Conservation (phyloP, 2,113 vertebrate genomes). For the Phocoena sinus region DNA sequence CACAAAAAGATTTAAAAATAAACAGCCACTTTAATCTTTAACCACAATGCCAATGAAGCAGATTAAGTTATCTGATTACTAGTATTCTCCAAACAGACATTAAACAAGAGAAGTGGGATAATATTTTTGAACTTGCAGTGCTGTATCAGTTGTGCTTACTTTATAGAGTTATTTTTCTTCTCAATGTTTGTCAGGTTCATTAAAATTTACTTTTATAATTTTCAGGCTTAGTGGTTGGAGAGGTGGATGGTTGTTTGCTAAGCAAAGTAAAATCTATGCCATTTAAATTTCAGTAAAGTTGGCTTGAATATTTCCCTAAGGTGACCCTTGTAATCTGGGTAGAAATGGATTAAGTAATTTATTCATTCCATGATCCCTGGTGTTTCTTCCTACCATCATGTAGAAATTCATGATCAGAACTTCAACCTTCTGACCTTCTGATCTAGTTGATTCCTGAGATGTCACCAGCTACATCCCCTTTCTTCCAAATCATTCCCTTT, state of each 20-base stretch:
- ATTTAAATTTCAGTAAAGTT: not conserved
- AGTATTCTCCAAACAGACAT: conserved; percentile 34
- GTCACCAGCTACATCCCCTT: not conserved
- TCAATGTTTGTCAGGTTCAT: not conserved
- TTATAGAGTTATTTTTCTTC: not conserved
- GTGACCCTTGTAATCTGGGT: not conserved
- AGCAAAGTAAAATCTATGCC: not conserved
- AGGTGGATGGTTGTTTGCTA: not conserved
- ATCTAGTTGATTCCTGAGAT: not conserved
- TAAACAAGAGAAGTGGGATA: not conserved
- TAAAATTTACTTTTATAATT: not conserved
- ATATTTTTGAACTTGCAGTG: not conserved
- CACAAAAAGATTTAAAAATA: conserved; percentile 69
- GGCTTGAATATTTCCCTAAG: not conserved
- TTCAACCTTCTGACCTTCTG: not conserved
- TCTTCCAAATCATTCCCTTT: not conserved
- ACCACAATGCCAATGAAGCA: conserved; percentile 18
- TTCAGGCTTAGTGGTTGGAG: not conserved
- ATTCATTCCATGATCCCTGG: not conserved
- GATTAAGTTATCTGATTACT: conserved; percentile 53
- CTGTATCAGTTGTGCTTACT: not conserved
- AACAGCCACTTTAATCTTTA: conserved; percentile 69
- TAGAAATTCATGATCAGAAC: not conserved
- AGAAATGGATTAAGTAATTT: not conserved
- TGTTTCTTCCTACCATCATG: not conserved